Conservation (phyloP, 2,113 vertebrate species). For the Natator depressus region DNA sequence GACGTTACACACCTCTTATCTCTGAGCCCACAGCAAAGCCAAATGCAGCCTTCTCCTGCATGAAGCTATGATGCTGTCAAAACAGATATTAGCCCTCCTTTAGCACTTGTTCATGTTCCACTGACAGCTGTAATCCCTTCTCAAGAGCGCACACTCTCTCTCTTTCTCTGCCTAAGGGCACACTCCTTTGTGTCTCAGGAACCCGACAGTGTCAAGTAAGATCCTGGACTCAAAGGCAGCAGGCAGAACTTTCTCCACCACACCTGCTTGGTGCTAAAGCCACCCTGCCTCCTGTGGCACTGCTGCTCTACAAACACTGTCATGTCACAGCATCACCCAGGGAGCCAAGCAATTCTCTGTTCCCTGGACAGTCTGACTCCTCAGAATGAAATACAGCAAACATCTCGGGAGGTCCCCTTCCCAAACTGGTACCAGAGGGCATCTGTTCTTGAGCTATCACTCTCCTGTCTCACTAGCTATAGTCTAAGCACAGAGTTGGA, state of each 20-base stretch:
- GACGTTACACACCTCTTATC: background rate
- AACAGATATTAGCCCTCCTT: background rate
- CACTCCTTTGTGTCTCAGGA: background rate
- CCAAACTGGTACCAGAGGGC: background rate
- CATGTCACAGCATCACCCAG: background rate
- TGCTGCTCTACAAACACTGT: background rate
- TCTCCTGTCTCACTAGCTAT: background rate
- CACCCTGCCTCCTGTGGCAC: background rate
- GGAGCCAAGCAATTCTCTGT: background rate
- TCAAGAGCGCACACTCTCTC: background rate
- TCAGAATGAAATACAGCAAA: background rate
- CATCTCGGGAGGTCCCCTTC: background rate
- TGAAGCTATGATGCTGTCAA: background rate
- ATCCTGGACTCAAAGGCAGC: background rate
- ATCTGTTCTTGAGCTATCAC: background rate
- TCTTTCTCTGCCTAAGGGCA: background rate
- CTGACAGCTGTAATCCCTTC: background rate
- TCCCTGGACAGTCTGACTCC: background rate
- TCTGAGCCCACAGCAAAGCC: background rate
- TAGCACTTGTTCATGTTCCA: background rate
- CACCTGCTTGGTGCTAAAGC: background rate
- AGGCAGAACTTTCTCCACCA: background rate
- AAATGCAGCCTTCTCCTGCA: background rate
- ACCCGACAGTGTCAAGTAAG: background rate
- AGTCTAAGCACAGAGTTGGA: background rate